Percentiles rank a stretch among this genome's conserved stretches.
These are phyloP conservation scores for Tyto alba DNA, from an alignment of 2,113 vertebrate genomes.

Conservation along the genomic window DNA sequence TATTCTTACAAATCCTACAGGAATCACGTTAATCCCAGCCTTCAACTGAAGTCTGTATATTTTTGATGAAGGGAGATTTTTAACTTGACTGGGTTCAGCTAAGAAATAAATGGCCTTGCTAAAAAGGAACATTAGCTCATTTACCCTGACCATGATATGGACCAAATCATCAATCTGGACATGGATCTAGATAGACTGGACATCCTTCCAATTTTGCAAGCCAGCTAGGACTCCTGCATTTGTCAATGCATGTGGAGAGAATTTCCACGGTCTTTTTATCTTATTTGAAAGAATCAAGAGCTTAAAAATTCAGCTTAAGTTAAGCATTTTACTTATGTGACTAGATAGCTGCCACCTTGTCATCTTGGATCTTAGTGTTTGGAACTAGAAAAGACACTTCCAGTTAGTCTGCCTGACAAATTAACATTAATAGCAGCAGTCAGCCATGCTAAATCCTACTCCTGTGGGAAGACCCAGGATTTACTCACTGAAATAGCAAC, in stretches of 20 bases:
- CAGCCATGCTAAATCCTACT: not conserved
- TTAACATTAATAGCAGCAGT: not conserved
- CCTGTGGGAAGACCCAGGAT: not conserved
- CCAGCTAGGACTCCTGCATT: not conserved
- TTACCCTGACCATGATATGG: not conserved
- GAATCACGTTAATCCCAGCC: not conserved
- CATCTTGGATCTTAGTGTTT: not conserved
- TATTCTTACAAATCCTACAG: not conserved
- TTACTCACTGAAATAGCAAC: not conserved
- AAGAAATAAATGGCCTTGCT: not conserved
- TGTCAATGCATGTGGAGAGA: not conserved
- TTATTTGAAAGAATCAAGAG: not conserved
- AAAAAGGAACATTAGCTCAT: not conserved
- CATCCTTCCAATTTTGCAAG: not conserved
- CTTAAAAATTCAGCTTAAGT: not conserved
- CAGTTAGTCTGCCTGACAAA: not conserved
- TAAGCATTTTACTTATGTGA: not conserved
- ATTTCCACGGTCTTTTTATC: not conserved
- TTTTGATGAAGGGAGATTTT: not conserved
- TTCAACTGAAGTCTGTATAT: not conserved
- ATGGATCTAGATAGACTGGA: not conserved
- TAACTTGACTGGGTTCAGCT: not conserved
- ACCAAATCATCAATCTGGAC: not conserved
- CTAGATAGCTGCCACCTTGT: not conserved
- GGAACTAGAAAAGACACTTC: not conserved